Base-by-base conservation (phyloP, 2,888 invertebrate species). In the Hanleya hanleyi region DNA sequence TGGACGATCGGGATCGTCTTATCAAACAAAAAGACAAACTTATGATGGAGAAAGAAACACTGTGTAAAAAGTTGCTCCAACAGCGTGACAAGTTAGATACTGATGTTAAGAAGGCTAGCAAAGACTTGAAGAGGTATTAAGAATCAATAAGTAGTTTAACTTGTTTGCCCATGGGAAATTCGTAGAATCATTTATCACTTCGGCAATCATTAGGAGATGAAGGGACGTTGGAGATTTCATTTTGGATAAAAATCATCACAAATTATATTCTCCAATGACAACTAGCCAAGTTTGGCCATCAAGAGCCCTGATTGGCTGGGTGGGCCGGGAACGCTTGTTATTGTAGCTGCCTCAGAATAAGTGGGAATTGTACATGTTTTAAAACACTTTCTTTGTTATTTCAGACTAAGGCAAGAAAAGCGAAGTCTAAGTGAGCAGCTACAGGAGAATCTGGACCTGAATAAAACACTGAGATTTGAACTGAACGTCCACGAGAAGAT, bases 381-480 rank as follows among this genome's bases (percentile, higher is more conserved):
- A n/a, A n/a, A n/a, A n/a, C n/a, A n/a, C n/a, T n/a, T n/a, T 7
- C 38, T 22, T 69, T 41, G 29, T 32, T 66, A 7, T 61, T 73
- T 22, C 49, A 83, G 84, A 32, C 67, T 77, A 18, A 73, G 80
- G 61, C 71, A 77, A 41, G 81, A 82, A 15, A 38, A 78, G 49
- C 57, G 72, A 15, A 64, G 68, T 12, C 29, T 77, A 12, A 64
- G 76, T 49, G 79, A 81, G 65, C 77, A 80, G 64, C 61, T 75
- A n/a, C 74, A 81, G 57, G 81, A 83, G 66, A 81, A 76, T n/a
- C 67, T 74, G 61, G 80, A 80, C 49, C 69, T 85, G 49, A 85
- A 84, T 73, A 79, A 80, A 67, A 82, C 83, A 7, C 77, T 85
- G 26, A 79, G 81, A 47, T 73, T 82, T 6, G 84, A 86, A 69